Conservation (phyloP, 2,888 invertebrate genomes). For the Drepanosiphum platanoidis region DNA sequence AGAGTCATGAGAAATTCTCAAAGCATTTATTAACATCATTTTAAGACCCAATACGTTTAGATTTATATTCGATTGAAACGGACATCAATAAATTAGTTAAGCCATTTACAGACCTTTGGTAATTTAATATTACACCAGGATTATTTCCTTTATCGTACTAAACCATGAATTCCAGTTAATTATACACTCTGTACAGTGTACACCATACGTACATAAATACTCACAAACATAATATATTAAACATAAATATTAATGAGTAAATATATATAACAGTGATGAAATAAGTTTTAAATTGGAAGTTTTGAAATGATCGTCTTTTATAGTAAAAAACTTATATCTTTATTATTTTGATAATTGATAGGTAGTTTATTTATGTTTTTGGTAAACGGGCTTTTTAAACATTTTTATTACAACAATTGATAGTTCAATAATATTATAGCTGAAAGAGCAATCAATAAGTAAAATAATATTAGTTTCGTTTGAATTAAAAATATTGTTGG, state of each 20-base stretch:
- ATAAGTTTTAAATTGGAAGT: no score
- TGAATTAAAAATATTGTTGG: no score
- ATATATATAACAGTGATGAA: no score
- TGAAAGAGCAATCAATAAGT: no score
- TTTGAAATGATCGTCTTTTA: no score
- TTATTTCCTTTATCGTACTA: constrained; percentile 11
- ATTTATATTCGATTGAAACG: constrained; percentile 17
- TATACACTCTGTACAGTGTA: not conserved
- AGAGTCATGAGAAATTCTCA: not conserved
- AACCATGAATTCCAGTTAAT: not conserved
- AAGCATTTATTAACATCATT: constrained; percentile 23
- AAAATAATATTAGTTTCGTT: no score
- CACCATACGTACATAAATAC: not conserved
- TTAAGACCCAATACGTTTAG: constrained; percentile 16
- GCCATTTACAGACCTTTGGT: constrained; percentile 1
- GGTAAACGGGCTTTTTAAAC: no score
- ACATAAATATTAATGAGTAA: not conserved
- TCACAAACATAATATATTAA: not conserved
- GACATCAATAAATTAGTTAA: constrained; percentile 31
- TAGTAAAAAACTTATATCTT: no score
- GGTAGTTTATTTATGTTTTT: no score
- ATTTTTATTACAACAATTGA: no score
- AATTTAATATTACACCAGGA: constrained; percentile 33
- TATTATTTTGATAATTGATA: no score
- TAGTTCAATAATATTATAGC: no score